A percentile compares a stretch with the other conserved stretches of the same genome.
These are phyloP conservation scores for Campopleginae sp. DNA, from an alignment of 2,888 invertebrate genomes.

Conservation along the genomic window DNA sequence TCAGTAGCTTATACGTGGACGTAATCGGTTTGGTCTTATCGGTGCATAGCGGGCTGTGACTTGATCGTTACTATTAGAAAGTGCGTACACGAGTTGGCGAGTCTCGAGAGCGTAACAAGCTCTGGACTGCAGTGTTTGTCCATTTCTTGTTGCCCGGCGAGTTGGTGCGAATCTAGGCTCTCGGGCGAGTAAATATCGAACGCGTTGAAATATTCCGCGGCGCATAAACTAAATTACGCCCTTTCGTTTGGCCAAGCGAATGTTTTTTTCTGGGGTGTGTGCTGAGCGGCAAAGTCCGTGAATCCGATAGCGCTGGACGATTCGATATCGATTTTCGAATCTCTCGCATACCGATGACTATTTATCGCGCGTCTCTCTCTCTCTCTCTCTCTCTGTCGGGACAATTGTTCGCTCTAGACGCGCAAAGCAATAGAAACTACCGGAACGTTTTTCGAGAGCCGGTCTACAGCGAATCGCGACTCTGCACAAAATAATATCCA, in stretches of 20 bases:
- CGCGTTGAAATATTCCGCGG: neutral
- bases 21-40: conserved; percentile 56
- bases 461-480: conserved; percentile 11
- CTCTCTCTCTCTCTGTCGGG: neutral
- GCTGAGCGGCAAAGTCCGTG: neutral
- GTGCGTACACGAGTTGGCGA: conserved; percentile 59
- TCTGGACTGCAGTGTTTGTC: conserved; percentile 10
- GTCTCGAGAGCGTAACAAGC: conserved; percentile 49
- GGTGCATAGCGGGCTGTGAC: conserved; percentile 39
- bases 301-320: conserved; percentile 48
- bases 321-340: conserved; percentile 65
- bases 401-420: conserved; percentile 25
- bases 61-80: conserved; percentile 63
- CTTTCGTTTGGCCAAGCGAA: neutral
- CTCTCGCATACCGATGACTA: conserved; percentile 57
- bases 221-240: neutral
- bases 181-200: too few relatives aligned
- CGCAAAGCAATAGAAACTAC: conserved; percentile 48
- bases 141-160: conserved; percentile 48
- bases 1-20: conserved; percentile 54
- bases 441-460: conserved; percentile 23
- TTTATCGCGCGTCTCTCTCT: conserved; percentile 38
- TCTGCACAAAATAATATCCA: conserved; percentile 30
- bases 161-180: conserved; percentile 48
- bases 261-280: neutral